These are phyloP conservation scores for Synergus gifuensis DNA, from an alignment of 2,888 invertebrate species.

Conservation along the genomic window DNA sequence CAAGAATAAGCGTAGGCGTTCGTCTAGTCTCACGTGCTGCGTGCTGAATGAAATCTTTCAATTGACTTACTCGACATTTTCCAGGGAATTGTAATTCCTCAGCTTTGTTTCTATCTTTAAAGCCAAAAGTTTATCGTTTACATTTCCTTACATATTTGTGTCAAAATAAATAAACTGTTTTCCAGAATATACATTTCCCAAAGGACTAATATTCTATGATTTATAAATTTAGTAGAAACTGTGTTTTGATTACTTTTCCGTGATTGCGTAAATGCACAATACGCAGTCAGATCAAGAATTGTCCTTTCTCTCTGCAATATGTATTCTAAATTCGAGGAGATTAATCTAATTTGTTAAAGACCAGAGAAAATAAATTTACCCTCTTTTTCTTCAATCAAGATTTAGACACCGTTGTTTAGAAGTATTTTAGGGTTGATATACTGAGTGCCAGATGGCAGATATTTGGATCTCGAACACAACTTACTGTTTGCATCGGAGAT, in stretches of 20 bases:
- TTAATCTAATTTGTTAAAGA: neutral
- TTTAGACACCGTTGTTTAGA: constrained; percentile 24
- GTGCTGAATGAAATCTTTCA: constrained; percentile 21
- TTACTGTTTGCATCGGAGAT: constrained; percentile 38
- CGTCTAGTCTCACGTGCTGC: neutral
- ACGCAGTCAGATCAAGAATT: too few species aligned
- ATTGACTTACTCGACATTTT: neutral
- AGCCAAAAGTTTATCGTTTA: neutral
- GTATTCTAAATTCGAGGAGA: neutral
- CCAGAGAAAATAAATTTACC: neutral
- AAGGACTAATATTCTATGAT: neutral
- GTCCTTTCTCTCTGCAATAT: too few species aligned
- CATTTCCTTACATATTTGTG: neutral
- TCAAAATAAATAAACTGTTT: neutral
- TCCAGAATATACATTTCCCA: neutral
- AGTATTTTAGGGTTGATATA: constrained; percentile 40
- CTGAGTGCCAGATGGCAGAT: constrained; percentile 40
- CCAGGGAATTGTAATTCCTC: neutral
- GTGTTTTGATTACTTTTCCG: too few species aligned
- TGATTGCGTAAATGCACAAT: neutral
- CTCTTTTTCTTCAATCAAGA: neutral
- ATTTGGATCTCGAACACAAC: constrained; percentile 33
- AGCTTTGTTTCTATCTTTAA: neutral
- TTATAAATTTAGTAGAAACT: too few species aligned
- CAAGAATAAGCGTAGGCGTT: constrained; percentile 5